Conservation (phyloP, 2,888 invertebrate genomes). For the Thera obeliscata region DNA sequence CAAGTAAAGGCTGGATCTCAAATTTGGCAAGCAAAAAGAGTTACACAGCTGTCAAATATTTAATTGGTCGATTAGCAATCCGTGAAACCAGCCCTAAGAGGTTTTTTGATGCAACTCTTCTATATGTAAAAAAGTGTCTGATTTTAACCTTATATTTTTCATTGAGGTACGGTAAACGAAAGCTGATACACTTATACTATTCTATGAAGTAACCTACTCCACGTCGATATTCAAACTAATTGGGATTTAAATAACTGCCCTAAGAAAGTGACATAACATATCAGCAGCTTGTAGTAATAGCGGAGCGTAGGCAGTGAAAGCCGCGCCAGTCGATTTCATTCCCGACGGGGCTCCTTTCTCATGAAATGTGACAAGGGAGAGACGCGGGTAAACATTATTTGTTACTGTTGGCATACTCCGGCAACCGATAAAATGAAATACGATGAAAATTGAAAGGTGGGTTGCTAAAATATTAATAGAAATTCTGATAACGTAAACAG, state of each 20-base stretch:
- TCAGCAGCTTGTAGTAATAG: slow-evolving; percentile 12
- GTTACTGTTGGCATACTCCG: slow-evolving; percentile 31
- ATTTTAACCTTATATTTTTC: too few species aligned
- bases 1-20: too few species aligned
- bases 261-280: slow-evolving; percentile 43
- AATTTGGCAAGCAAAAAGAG: too few species aligned
- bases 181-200: too few species aligned
- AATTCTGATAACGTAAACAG: slow-evolving; percentile 4
- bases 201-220: too few species aligned
- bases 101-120: too few species aligned
- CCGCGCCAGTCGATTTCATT: slow-evolving; percentile 24
- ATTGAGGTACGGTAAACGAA: too few species aligned
- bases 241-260: slow-evolving; percentile 39
- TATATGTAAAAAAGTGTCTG: too few species aligned
- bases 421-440: slow-evolving; percentile 31
- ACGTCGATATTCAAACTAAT: slow-evolving; percentile 30
- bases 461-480: slow-evolving; percentile 16
- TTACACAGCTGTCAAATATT: too few species aligned
- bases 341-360: slow-evolving; percentile 41
- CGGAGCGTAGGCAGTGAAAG: slow-evolving; percentile 33
- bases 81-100: too few species aligned
- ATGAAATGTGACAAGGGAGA: slow-evolving; percentile 47
- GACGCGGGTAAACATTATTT: slow-evolving; percentile 44
- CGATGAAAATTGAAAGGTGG: slow-evolving; percentile 17
- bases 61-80: too few species aligned